A percentile compares a stretch with the other conserved stretches of the same genome.
phyloP scores from a whole-genome alignment of 1,140 invertebrate species.

The Diabrotica undecimpunctata region DNA sequence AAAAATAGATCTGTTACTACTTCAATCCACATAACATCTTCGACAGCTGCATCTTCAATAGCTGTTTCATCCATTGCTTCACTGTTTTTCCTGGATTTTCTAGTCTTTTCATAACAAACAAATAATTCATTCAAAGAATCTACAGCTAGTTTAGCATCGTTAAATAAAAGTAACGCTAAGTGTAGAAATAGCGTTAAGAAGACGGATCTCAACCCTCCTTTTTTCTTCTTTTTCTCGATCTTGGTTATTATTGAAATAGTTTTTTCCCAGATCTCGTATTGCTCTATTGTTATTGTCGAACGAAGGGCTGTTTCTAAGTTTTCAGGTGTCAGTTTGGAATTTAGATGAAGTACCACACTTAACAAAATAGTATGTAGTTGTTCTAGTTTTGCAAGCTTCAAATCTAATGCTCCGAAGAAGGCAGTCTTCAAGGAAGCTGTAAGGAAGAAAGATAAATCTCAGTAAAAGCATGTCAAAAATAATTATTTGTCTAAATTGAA shows the following conservation, averaged over 20 bases:
- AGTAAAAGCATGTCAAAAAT: no score
- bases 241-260: conserved; percentile 54
- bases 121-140: conserved; percentile 65
- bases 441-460: conserved; percentile 15
- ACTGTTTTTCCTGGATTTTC: conserved; percentile 46
- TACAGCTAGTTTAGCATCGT: conserved; percentile 62
- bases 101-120: conserved; percentile 63
- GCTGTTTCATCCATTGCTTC: conserved; percentile 26
- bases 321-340: conserved; percentile 43
- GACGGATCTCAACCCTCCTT: conserved; percentile 46
- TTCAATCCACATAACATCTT: conserved; percentile 73
- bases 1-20: conserved; percentile 74
- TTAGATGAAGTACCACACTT: conserved; percentile 54
- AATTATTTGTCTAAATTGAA: no score
- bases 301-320: conserved; percentile 47
- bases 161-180: conserved; percentile 69
- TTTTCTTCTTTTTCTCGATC: conserved; percentile 45
- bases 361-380: conserved; percentile 56
- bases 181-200: conserved; percentile 66
- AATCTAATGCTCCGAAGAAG: conserved; percentile 63
- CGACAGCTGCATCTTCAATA: conserved; percentile 34
- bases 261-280: conserved; percentile 58
- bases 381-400: conserved; percentile 59
- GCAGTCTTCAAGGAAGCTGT: conserved; percentile 53
- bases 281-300: conserved; percentile 52